These are phyloP conservation scores for Himalopsyche anomala DNA, from an alignment of 2,888 invertebrate species.

Conservation along the genomic window DNA sequence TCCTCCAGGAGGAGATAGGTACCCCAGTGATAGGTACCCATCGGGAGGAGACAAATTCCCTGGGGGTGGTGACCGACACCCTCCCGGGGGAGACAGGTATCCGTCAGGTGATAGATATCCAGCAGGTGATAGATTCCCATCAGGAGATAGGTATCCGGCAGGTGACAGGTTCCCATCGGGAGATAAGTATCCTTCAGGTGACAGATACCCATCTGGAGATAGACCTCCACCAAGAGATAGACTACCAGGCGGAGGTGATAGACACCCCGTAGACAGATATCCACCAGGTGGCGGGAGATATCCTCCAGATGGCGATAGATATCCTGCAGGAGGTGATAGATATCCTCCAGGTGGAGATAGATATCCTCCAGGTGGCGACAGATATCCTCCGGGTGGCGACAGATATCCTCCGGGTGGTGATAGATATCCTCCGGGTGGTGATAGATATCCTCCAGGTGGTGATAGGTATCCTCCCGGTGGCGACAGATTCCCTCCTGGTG, in stretches of 20 bases:
- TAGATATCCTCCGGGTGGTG: slow-evolving; percentile 75
- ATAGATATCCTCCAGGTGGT: slow-evolving; percentile 71
- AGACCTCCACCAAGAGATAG: slow-evolving; percentile 69
- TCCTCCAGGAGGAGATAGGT: slow-evolving; percentile 71
- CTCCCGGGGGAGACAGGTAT: slow-evolving; percentile 68
- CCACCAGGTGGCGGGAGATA: slow-evolving; percentile 68
- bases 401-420: slow-evolving; percentile 76
- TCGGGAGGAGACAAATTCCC: slow-evolving; percentile 72
- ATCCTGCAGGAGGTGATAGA: slow-evolving; percentile 70
- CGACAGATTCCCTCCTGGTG: slow-evolving; percentile 72
- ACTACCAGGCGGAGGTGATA: slow-evolving; percentile 66
- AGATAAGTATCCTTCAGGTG: slow-evolving; percentile 76
- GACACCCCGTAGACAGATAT: slow-evolving; percentile 72
- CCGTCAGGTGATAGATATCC: slow-evolving; percentile 66
- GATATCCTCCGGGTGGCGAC: slow-evolving; percentile 68
- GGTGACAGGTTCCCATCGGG: slow-evolving; percentile 71
- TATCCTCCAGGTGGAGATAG: slow-evolving; percentile 73
- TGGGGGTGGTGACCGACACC: slow-evolving; percentile 68
- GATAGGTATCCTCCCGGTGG: slow-evolving; percentile 71
- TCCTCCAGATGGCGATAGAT: slow-evolving; percentile 66
- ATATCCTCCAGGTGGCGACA: slow-evolving; percentile 73
- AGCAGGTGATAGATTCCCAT: slow-evolving; percentile 68
- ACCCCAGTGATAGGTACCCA: slow-evolving; percentile 71
- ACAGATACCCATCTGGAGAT: slow-evolving; percentile 74
- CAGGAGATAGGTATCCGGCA: slow-evolving; percentile 66